phyloP scores from a whole-genome alignment of 2,888 invertebrate species.

The Perdita meconis region DNA sequence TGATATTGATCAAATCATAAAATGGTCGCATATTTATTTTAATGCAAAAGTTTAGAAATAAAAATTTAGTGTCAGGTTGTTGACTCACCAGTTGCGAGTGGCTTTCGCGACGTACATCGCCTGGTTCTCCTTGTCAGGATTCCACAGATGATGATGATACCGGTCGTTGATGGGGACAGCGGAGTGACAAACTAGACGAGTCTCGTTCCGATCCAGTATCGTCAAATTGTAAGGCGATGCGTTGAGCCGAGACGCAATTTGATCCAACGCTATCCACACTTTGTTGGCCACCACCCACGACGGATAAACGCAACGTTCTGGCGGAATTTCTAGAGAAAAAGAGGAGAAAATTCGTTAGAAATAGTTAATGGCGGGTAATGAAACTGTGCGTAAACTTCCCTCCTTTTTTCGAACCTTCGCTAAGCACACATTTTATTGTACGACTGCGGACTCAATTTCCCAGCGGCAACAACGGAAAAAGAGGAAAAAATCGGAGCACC shows the following conservation, averaged over 20 bases:
- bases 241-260: conserved; percentile 73
- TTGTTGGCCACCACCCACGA: conserved; percentile 77
- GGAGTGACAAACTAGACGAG: conserved; percentile 76
- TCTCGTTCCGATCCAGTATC: conserved; percentile 79
- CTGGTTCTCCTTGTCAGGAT: conserved; percentile 67
- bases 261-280: conserved; percentile 80
- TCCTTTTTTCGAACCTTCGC: too few relatives aligned
- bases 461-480: too few relatives aligned
- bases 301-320: conserved; percentile 75
- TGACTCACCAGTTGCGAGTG: conserved; percentile 80
- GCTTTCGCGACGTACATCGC: conserved; percentile 78
- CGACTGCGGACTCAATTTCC: too few relatives aligned
- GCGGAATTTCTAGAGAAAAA: conserved; percentile 71
- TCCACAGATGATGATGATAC: conserved; percentile 52
- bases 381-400: too few relatives aligned
- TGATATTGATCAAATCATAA: too few relatives aligned
- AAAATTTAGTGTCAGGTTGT: background rate
- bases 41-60: too few relatives aligned
- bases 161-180: conserved; percentile 69
- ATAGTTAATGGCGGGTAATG: too few relatives aligned
- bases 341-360: background rate
- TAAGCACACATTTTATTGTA: too few relatives aligned
- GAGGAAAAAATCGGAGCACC: background rate
- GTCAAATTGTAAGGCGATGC: conserved; percentile 78
- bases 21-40: too few relatives aligned